phyloP scores from a whole-genome alignment of 2,113 vertebrate genomes.

The Tragelaphus scriptus region DNA sequence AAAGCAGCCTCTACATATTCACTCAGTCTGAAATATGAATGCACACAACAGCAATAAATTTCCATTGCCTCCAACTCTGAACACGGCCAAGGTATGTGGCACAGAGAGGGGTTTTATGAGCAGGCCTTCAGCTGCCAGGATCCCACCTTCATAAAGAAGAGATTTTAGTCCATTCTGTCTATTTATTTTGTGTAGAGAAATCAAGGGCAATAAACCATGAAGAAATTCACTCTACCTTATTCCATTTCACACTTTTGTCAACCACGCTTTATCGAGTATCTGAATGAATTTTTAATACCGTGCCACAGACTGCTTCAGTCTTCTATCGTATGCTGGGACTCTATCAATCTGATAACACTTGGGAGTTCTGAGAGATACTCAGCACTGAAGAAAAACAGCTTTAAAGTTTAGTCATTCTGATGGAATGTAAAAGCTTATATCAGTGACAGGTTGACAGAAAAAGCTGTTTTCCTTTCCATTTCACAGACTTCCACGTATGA shows the following conservation, averaged over 20 bases:
- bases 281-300: conserved; percentile 86
- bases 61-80: conserved; percentile 63
- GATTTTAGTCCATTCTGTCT: conserved; percentile 81
- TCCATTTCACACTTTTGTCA: conserved; percentile 81
- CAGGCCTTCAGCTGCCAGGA: conserved; percentile 78
- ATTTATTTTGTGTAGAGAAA: conserved; percentile 84
- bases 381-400: conserved; percentile 82
- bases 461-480: conserved; percentile 91
- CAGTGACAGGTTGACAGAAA: conserved; percentile 92
- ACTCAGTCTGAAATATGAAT: conserved; percentile 67
- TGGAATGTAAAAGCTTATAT: conserved; percentile 87
- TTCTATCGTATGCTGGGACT: conserved; percentile 81
- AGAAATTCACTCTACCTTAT: conserved; percentile 80
- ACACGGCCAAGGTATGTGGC: conserved; percentile 70
- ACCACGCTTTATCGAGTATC: conserved; percentile 81
- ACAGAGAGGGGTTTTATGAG: conserved; percentile 79
- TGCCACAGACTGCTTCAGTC: conserved; percentile 83
- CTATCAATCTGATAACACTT: conserved; percentile 85
- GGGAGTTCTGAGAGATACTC: conserved; percentile 85
- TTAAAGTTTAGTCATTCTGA: conserved; percentile 89
- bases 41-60: conserved; percentile 72
- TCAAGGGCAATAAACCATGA: conserved; percentile 84
- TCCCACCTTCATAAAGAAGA: conserved; percentile 81
- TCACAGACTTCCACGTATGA: conserved; percentile 88
- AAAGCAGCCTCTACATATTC: conserved; percentile 70